These are phyloP conservation scores for Palaemon carinicauda DNA, from an alignment of 1,140 invertebrate genomes.

Conservation along the genomic window DNA sequence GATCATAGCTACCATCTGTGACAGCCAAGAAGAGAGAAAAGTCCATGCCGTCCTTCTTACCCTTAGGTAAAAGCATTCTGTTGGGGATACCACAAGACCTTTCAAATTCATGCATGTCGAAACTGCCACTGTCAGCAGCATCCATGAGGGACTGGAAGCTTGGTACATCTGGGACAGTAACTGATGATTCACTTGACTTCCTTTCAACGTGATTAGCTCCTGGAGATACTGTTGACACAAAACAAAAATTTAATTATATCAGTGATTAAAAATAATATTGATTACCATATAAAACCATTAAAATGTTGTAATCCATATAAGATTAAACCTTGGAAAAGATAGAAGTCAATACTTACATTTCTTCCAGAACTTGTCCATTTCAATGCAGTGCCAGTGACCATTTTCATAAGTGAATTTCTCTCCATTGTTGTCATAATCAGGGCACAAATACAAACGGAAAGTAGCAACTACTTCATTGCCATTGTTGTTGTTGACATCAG, in stretches of 20 bases:
- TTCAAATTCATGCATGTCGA: conserved; percentile 66
- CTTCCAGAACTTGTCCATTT: conserved; percentile 73
- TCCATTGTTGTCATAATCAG: conserved; percentile 73
- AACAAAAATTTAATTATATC: too few relatives aligned
- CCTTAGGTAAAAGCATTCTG: conserved; percentile 70
- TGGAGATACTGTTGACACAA: not conserved
- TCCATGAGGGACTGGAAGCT: not conserved
- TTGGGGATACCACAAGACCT: conserved; percentile 71
- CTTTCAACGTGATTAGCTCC: not conserved
- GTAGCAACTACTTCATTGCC: conserved; percentile 62
- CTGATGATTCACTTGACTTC: conserved; percentile 8
- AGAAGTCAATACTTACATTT: conserved; percentile 52
- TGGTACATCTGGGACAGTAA: not conserved
- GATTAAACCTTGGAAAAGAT: too few relatives aligned
- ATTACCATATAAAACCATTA: too few relatives aligned
- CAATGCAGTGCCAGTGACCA: conserved; percentile 72
- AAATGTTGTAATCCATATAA: too few relatives aligned
- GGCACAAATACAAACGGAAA: conserved; percentile 75
- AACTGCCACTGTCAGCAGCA: conserved; percentile 62
- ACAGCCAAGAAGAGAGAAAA: conserved; percentile 66
- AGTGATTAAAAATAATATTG: too few relatives aligned
- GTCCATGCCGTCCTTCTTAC: conserved; percentile 66
- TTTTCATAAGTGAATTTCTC: conserved; percentile 70
- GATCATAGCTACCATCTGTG: conserved; percentile 63
- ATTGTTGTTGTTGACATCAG: conserved; percentile 70